These are phyloP conservation scores for Zoanthus sansibaricus DNA, from an alignment of 92 coral and sea anemone species.

Conservation along the genomic window DNA sequence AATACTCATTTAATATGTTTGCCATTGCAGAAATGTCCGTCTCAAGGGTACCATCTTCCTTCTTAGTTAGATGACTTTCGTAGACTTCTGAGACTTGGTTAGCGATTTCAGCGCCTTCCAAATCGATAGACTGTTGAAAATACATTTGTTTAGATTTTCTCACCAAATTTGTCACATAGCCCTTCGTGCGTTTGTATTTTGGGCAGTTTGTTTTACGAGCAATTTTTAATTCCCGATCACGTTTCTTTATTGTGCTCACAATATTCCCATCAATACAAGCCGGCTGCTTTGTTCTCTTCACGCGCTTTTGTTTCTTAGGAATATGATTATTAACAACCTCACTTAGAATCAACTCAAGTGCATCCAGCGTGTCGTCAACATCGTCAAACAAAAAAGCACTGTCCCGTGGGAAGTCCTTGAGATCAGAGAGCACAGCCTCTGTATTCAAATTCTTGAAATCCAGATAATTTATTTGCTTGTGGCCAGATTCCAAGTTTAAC, in stretches of 20 bases:
- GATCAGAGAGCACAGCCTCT: not conserved
- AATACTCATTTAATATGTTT: conserved; percentile 57
- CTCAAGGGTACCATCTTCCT: conserved; percentile 20
- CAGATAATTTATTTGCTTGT: conserved; percentile 37
- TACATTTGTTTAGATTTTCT: conserved; percentile 47
- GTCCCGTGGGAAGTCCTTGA: no score
- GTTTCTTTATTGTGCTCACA: no score
- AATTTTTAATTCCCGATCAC: no score
- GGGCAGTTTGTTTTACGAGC: not conserved
- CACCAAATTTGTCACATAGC: conserved; percentile 59
- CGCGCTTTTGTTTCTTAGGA: no score
- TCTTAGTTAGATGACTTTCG: conserved; percentile 25
- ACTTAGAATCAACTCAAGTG: conserved; percentile 48
- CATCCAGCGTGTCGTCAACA: conserved; percentile 44
- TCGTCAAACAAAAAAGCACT: conserved; percentile 24
- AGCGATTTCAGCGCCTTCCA: conserved; percentile 60
- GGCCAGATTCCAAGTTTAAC: conserved; percentile 7
- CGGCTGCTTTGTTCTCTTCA: no score
- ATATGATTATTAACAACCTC: conserved; percentile 8
- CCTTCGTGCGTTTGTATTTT: conserved; percentile 44
- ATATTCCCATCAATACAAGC: no score
- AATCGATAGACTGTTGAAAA: conserved; percentile 58
- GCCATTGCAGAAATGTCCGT: conserved; percentile 55
- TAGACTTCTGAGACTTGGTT: conserved; percentile 52
- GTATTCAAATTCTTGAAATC: conserved; percentile 50